A percentile compares a stretch with the other conserved stretches of the same genome.
These are phyloP conservation scores for Caenorhabditis uteleia DNA, from an alignment of 2,888 invertebrate species.

Conservation along the genomic window DNA sequence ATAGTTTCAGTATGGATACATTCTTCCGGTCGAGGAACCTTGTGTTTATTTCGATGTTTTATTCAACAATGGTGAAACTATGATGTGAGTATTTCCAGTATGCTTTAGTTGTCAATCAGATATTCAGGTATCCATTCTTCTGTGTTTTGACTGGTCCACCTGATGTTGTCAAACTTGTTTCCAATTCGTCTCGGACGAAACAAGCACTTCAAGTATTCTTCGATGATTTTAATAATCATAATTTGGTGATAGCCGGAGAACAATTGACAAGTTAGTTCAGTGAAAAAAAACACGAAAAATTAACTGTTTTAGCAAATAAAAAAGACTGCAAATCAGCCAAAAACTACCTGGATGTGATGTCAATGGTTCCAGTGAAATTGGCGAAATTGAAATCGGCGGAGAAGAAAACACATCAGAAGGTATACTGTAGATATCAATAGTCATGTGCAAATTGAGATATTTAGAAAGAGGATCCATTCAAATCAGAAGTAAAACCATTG, in stretches of 20 bases:
- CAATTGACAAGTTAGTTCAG: conserved; percentile 8
- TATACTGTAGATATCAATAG: too few species aligned
- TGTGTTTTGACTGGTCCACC: conserved; percentile 25
- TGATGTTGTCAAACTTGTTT: conserved; percentile 11
- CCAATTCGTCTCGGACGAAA: background rate
- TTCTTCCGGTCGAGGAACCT: conserved; percentile 20
- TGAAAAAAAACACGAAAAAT: background rate
- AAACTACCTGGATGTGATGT: conserved; percentile 15
- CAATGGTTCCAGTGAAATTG: conserved; percentile 9
- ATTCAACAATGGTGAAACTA: conserved; percentile 13
- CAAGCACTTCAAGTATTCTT: conserved; percentile 16
- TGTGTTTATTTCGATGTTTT: conserved; percentile 26
- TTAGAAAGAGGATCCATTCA: too few species aligned
- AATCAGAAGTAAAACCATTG: too few species aligned
- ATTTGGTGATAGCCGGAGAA: conserved; percentile 7
- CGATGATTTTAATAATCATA: conserved; percentile 15
- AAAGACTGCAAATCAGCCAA: conserved; percentile 5
- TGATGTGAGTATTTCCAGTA: conserved; percentile 9
- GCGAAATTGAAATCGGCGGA: conserved; percentile 9
- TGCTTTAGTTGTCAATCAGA: background rate
- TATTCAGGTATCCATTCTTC: conserved; percentile 16
- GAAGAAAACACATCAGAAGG: too few species aligned
- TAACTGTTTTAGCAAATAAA: conserved; percentile 1
- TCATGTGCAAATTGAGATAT: too few species aligned
- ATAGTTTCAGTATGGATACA: conserved; percentile 24